phyloP scores from a whole-genome alignment of 2,888 invertebrate genomes.

The Mythimna loreyi region DNA sequence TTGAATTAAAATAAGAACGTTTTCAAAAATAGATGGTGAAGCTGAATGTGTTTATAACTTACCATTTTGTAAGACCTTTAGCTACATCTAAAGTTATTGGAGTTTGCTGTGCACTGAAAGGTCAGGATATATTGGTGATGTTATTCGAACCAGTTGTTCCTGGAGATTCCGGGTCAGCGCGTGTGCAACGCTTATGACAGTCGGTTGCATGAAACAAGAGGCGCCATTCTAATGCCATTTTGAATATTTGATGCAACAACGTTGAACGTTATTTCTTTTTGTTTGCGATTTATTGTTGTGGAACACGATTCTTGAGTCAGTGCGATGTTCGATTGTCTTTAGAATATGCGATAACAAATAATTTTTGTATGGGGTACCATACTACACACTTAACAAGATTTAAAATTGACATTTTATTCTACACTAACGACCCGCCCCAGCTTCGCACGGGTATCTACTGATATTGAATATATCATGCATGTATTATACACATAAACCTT shows the following conservation, averaged over 20 bases:
- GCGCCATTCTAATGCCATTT: slow-evolving; percentile 57
- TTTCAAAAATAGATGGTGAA: slow-evolving; percentile 73
- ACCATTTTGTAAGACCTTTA: slow-evolving; percentile 61
- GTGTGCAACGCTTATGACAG: slow-evolving; percentile 71
- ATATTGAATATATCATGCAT: no score
- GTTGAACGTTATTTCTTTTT: slow-evolving; percentile 38
- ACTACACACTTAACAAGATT: no score
- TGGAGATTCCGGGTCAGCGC: slow-evolving; percentile 79
- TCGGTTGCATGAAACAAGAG: slow-evolving; percentile 58
- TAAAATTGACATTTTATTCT: no score
- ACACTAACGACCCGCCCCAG: no score
- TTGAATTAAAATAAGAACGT: slow-evolving; percentile 66
- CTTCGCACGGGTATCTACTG: no score
- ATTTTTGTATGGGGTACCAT: no score
- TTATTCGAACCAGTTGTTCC: slow-evolving; percentile 73
- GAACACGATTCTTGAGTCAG: slow-evolving; percentile 40
- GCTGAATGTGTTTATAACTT: slow-evolving; percentile 57
- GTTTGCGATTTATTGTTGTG: slow-evolving; percentile 31
- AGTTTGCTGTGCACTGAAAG: slow-evolving; percentile 44
- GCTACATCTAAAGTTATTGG: slow-evolving; percentile 16
- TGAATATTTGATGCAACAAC: slow-evolving; percentile 58
- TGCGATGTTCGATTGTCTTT: slow-evolving; percentile 22
- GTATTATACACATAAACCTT: no score
- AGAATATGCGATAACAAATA: neutral
- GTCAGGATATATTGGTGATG: slow-evolving; percentile 68